Evolutionary conservation across 2,113 vertebrate species (phyloP).

Genomic region (Saccopteryx bilineata): DNA sequence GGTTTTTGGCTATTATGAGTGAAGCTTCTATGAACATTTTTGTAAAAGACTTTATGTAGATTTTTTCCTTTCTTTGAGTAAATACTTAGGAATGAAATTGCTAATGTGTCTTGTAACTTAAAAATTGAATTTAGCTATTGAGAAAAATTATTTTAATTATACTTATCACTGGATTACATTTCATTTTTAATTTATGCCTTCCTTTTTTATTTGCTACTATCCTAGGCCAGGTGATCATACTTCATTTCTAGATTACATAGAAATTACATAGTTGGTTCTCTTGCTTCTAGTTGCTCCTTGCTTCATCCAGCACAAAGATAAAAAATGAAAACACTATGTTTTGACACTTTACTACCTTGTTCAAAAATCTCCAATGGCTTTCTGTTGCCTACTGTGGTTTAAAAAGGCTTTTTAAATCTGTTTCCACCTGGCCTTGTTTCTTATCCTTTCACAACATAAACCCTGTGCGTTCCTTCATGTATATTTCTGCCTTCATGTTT

Average conservation of each 20-base stretch:
- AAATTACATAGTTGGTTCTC: slow-evolving; percentile 51
- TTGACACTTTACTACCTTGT: neutral
- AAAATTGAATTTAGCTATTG: slow-evolving; percentile 52
- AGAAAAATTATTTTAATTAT: slow-evolving; percentile 35
- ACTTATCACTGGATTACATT: slow-evolving; percentile 22
- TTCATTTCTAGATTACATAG: slow-evolving; percentile 12
- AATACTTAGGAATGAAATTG: slow-evolving; percentile 49
- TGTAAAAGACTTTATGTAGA: neutral
- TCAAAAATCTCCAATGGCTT: slow-evolving; percentile 19
- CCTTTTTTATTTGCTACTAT: slow-evolving; percentile 54
- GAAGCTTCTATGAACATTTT: slow-evolving; percentile 14
- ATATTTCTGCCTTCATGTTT: slow-evolving; percentile 17
- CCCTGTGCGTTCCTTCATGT: neutral
- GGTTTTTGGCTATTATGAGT: neutral
- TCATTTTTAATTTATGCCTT: slow-evolving; percentile 36
- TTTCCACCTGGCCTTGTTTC: neutral
- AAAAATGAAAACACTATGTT: slow-evolving; percentile 11
- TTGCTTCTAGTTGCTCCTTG: slow-evolving; percentile 19
- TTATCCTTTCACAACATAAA: slow-evolving; percentile 22
- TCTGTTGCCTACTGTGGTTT: neutral
- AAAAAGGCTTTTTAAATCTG: slow-evolving; percentile 8
- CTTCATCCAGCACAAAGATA: slow-evolving; percentile 26
- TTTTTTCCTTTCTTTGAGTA: slow-evolving; percentile 35
- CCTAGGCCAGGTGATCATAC: slow-evolving; percentile 1
- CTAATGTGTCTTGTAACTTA: neutral